A percentile compares a stretch with the other conserved stretches of the same genome.
Conservation (phyloP, 2,888 invertebrate genomes). For the Xiphydria camelus region DNA sequence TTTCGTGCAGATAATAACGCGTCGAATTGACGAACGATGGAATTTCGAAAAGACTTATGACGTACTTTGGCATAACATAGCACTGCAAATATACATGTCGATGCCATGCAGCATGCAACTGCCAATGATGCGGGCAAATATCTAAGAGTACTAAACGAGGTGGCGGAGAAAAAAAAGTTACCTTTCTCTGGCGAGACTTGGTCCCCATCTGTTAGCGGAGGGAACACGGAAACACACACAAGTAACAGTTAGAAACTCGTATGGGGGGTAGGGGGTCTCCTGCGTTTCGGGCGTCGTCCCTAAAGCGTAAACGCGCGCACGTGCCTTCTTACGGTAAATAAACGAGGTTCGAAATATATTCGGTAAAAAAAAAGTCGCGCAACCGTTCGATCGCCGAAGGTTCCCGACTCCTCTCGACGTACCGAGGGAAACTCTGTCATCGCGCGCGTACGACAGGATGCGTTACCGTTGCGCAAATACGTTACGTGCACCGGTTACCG, state of each 20-base stretch:
- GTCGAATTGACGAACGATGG: too few species aligned
- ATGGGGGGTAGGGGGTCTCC: neutral
- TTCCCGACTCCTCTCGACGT: neutral
- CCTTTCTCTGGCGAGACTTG: constrained; percentile 56
- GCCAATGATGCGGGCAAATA: constrained; percentile 4
- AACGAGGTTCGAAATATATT: neutral
- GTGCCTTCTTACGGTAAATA: constrained; percentile 3
- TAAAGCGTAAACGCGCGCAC: neutral
- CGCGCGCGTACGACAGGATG: too few species aligned
- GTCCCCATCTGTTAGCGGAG: constrained; percentile 52
- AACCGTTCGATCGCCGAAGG: too few species aligned
- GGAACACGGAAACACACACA: constrained; percentile 46
- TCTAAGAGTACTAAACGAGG: constrained; percentile 9
- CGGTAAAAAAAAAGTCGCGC: too few species aligned
- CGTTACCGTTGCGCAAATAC: too few species aligned
- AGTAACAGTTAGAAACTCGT: constrained; percentile 39
- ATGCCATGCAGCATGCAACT: constrained; percentile 23
- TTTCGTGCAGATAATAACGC: neutral
- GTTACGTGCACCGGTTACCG: too few species aligned
- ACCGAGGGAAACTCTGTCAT: too few species aligned
- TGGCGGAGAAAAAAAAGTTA: constrained; percentile 31
- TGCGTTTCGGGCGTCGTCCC: too few species aligned
- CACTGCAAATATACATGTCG: too few species aligned
- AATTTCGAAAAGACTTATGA: too few species aligned
- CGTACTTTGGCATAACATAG: too few species aligned